Evolutionary conservation across 2,113 vertebrate genomes (phyloP).

Genomic region (Monopterus albus): DNA sequence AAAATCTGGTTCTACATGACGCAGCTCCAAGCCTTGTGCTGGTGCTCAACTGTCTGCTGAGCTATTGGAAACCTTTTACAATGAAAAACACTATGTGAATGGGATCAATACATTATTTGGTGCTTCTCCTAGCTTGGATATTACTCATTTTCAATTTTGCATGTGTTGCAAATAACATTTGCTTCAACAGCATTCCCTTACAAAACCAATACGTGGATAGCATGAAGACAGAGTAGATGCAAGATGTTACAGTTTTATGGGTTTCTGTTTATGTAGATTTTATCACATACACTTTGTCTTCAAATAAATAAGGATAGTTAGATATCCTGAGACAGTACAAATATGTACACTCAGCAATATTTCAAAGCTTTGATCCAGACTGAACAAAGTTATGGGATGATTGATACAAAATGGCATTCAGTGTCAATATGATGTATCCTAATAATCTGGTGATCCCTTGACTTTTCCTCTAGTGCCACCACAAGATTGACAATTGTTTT

Average conservation of each 20-base stretch:
- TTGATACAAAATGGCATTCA: too few relatives aligned
- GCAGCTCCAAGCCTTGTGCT: not conserved
- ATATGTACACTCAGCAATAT: not conserved
- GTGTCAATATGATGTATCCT: not conserved
- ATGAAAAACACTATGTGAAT: slow-evolving; percentile 35
- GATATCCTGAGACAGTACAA: not conserved
- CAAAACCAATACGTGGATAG: not conserved
- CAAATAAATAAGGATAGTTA: not conserved
- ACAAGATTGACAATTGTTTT: too few relatives aligned
- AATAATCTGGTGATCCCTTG: not conserved
- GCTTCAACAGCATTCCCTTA: not conserved
- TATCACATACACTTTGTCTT: not conserved
- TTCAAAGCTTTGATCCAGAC: not conserved
- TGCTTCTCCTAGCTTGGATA: slow-evolving; percentile 66
- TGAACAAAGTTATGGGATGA: too few relatives aligned
- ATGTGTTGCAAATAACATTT: slow-evolving; percentile 61
- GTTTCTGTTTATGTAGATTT: not conserved
- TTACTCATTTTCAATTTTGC: slow-evolving; percentile 68
- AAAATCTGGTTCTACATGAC: not conserved
- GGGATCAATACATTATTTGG: slow-evolving; percentile 71
- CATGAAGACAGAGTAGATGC: not conserved
- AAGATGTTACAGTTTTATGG: not conserved
- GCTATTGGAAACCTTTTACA: slow-evolving; percentile 29
- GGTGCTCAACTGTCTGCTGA: slow-evolving; percentile 11
- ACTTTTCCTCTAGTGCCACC: not conserved